Evolutionary conservation across 1,140 invertebrate species (phyloP).

Genomic region (Pseudomyrmex cubaensis): DNA sequence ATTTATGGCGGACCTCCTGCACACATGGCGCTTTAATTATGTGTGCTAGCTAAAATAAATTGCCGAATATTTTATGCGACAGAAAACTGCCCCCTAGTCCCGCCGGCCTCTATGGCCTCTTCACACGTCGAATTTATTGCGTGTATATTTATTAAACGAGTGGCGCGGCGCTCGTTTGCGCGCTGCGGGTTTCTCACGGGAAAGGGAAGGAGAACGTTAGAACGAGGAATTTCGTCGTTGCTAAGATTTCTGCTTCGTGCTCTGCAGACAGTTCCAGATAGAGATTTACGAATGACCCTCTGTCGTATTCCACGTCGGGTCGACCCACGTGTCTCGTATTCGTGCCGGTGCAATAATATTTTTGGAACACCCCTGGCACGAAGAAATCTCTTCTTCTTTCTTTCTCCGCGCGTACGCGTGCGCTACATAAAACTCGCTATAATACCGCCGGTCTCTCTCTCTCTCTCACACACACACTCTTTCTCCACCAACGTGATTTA

Average conservation of each 20-base stretch:
- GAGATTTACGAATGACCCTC: conserved; percentile 27
- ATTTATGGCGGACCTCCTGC: conserved; percentile 83
- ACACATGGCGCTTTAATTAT: conserved; percentile 85
- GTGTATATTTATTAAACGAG: conserved; percentile 69
- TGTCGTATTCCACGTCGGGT: conserved; percentile 19
- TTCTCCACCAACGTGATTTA: conserved; percentile 68
- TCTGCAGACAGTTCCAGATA: conserved; percentile 2
- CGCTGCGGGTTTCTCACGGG: not conserved
- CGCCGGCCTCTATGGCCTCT: conserved; percentile 21
- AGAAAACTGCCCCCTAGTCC: conserved; percentile 55
- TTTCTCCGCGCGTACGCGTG: conserved; percentile 28
- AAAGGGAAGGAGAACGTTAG: not conserved
- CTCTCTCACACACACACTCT: too few species aligned
- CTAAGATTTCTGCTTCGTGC: conserved; percentile 6
- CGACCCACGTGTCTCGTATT: conserved; percentile 34
- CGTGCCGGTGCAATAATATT: conserved; percentile 66
- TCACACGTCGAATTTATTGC: conserved; percentile 63
- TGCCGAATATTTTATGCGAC: conserved; percentile 83
- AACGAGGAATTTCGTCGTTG: not conserved
- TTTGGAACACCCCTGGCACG: conserved; percentile 28
- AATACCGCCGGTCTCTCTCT: conserved; percentile 57
- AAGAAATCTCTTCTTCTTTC: conserved; percentile 56
- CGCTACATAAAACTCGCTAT: conserved; percentile 65
- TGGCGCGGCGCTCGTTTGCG: not conserved
- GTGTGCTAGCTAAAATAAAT: conserved; percentile 81